phyloP scores from a whole-genome alignment of 2,888 invertebrate genomes.

The Drosophila mercatorum region DNA sequence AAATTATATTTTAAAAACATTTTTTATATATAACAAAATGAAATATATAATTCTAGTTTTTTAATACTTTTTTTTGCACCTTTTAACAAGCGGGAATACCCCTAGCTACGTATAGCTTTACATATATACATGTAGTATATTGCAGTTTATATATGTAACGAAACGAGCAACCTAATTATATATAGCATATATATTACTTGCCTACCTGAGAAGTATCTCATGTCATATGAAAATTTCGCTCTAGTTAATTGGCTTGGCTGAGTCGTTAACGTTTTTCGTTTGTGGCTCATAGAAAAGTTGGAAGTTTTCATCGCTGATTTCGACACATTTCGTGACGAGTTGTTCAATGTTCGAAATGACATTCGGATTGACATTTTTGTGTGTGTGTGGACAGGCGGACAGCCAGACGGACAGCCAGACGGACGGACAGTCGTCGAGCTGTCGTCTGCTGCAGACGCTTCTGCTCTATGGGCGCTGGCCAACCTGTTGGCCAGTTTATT shows the following conservation, averaged over 20 bases:
- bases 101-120: too few species aligned
- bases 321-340: conserved; percentile 39
- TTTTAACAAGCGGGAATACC: too few species aligned
- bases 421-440: conserved; percentile 42
- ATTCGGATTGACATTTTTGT: conserved; percentile 39
- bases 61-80: too few species aligned
- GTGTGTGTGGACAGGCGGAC: not conserved
- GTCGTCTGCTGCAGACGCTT: conserved; percentile 19
- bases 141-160: too few species aligned
- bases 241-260: not conserved
- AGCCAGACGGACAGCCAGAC: conserved; percentile 15
- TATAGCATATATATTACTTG: too few species aligned
- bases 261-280: not conserved
- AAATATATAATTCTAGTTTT: too few species aligned
- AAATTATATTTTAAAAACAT: too few species aligned
- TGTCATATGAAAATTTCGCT: not conserved
- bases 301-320: conserved; percentile 45
- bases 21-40: too few species aligned
- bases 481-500: conserved; percentile 69
- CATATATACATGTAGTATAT: too few species aligned
- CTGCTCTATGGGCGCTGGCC: conserved; percentile 52
- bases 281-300: not conserved
- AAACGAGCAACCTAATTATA: too few species aligned
- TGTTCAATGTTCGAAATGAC: conserved; percentile 34
- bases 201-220: not conserved